These are phyloP conservation scores for Cyclophora albipunctata DNA, from an alignment of 2,888 invertebrate species.

Conservation along the genomic window DNA sequence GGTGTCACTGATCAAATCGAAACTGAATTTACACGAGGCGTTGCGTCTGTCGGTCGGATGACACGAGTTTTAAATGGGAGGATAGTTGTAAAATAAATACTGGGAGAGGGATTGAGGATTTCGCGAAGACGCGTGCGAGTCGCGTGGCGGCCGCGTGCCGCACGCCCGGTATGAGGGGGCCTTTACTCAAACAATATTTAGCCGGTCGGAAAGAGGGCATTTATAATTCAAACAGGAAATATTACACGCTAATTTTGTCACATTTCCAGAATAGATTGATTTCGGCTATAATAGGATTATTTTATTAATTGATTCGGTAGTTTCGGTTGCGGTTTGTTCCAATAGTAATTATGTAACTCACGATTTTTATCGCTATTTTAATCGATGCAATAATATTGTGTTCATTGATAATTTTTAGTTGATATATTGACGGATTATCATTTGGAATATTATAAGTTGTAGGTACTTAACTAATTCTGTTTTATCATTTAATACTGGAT, in stretches of 20 bases:
- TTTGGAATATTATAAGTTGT: too few relatives aligned
- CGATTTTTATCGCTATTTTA: too few relatives aligned
- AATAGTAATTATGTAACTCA: too few relatives aligned
- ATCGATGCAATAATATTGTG: too few relatives aligned
- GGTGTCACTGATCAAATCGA: constrained; percentile 57
- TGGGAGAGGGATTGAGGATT: constrained; percentile 36
- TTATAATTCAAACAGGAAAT: constrained; percentile 69
- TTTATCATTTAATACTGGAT: too few relatives aligned
- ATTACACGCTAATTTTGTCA: constrained; percentile 73
- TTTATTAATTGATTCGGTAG: constrained; percentile 30
- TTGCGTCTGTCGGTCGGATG: constrained; percentile 43
- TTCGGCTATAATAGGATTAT: constrained; percentile 47
- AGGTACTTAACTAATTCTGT: too few relatives aligned
- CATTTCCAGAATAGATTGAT: constrained; percentile 64
- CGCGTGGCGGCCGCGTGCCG: constrained; percentile 48
- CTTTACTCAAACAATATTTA: constrained; percentile 37
- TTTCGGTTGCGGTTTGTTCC: constrained; percentile 7
- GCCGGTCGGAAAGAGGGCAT: constrained; percentile 47
- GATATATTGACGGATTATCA: too few relatives aligned
- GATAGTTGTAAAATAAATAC: constrained; percentile 69
- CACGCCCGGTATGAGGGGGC: constrained; percentile 24
- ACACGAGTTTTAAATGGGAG: constrained; percentile 61
- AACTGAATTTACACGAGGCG: constrained; percentile 58
- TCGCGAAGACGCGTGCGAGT: constrained; percentile 29
- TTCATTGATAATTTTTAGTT: too few relatives aligned